Conservation (phyloP, 1,140 invertebrate species). For the Conopomorpha cramerella region DNA sequence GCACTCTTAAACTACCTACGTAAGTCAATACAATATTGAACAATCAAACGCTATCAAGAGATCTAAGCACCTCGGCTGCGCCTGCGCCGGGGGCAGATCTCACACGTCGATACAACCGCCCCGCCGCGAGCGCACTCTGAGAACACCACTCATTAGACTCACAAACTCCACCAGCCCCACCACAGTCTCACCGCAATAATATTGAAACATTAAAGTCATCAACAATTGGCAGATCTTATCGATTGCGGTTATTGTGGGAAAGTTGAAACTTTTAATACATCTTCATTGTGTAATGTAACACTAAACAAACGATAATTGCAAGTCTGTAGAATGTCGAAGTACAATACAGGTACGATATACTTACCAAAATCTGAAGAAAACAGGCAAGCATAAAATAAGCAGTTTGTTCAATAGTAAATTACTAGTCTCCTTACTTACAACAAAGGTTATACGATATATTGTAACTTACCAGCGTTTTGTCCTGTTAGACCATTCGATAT, state of each 20-base stretch:
- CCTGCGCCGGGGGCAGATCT: slow-evolving; percentile 40
- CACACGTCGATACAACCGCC: slow-evolving; percentile 40
- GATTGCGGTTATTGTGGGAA: slow-evolving; percentile 39
- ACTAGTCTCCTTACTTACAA: neutral
- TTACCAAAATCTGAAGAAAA: too few relatives aligned
- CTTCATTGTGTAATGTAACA: neutral
- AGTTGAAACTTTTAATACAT: too few relatives aligned
- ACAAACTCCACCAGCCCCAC: too few relatives aligned
- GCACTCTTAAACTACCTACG: too few relatives aligned
- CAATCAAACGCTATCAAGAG: too few relatives aligned
- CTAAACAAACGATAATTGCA: neutral
- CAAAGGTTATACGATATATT: neutral
- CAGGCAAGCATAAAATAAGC: too few relatives aligned
- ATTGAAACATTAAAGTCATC: slow-evolving; percentile 20
- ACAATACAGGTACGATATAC: neutral
- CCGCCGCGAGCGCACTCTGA: slow-evolving; percentile 34
- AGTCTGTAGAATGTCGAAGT: neutral
- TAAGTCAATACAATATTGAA: too few relatives aligned
- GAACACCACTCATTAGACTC: slow-evolving; percentile 47
- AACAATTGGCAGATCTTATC: slow-evolving; percentile 22
- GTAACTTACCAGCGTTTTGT: too few relatives aligned
- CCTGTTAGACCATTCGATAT: too few relatives aligned
- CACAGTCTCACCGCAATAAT: slow-evolving; percentile 14
- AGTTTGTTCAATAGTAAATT: neutral
- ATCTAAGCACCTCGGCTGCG: too few relatives aligned